phyloP scores from a whole-genome alignment of 2,888 invertebrate genomes.

The Nephrotoma guestfalica region DNA sequence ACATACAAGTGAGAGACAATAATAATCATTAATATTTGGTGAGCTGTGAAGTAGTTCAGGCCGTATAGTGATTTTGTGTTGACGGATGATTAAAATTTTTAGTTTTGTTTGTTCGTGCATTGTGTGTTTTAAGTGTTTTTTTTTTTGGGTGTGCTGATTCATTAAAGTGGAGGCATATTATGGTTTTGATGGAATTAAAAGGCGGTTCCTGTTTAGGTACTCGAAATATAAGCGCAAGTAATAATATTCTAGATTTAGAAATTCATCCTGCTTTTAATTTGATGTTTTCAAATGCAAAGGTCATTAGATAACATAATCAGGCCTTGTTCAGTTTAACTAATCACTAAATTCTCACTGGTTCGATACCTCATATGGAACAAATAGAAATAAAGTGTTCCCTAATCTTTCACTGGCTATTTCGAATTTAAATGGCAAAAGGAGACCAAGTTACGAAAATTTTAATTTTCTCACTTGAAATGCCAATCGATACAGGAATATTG shows the following conservation, averaged over 20 bases:
- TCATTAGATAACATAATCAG: not conserved
- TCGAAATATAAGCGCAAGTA: not conserved
- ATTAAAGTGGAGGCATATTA: not conserved
- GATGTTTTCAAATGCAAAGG: not conserved
- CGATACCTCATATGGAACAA: too few species aligned
- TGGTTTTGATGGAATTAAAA: not conserved
- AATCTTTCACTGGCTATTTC: too few species aligned
- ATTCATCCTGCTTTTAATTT: not conserved
- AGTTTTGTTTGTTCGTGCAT: not conserved
- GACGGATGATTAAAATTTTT: not conserved
- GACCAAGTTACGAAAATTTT: too few species aligned
- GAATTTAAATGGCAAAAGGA: too few species aligned
- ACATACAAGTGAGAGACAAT: not conserved
- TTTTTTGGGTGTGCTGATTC: not conserved
- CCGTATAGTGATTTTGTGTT: not conserved
- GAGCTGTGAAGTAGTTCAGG: not conserved
- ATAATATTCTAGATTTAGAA: not conserved
- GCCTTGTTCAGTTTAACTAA: too few species aligned
- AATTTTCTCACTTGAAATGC: too few species aligned
- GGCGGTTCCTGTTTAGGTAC: not conserved
- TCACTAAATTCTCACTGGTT: too few species aligned
- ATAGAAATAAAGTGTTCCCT: too few species aligned
- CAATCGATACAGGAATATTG: too few species aligned
- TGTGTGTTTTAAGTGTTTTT: not conserved
- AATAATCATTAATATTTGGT: not conserved